Percentiles rank a stretch among this genome's conserved stretches.
Evolutionary conservation across 2,797 vertebrate genomes (phyloP).

Genomic region (Lepilemur septentrionalis): DNA sequence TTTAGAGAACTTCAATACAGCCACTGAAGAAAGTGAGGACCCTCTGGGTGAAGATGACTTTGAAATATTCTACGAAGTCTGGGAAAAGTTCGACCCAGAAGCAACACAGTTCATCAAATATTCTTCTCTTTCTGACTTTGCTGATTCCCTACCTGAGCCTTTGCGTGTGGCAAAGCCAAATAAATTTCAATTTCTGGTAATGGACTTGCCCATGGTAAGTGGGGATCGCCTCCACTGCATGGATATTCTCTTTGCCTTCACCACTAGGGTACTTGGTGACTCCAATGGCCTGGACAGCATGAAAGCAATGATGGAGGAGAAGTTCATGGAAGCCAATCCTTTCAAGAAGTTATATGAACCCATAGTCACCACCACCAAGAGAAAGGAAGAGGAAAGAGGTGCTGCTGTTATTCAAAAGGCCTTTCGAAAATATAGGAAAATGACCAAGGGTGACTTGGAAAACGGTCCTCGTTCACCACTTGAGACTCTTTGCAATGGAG

Average conservation of each 20-base stretch:
- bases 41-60: conserved; percentile 86
- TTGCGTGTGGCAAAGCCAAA: conserved; percentile 86
- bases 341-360: conserved; percentile 77
- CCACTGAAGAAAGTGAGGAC: conserved; percentile 85
- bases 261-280: conserved; percentile 83
- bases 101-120: conserved; percentile 86
- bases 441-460: background rate
- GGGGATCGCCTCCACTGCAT: conserved; percentile 86
- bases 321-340: conserved; percentile 77
- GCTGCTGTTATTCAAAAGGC: conserved; percentile 85
- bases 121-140: conserved; percentile 84
- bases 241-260: conserved; percentile 86
- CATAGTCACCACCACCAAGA: conserved; percentile 84
- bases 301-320: conserved; percentile 83
- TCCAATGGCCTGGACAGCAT: conserved; percentile 72
- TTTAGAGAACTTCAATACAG: conserved; percentile 85
- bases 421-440: conserved; percentile 78
- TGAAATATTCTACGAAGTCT: conserved; percentile 87
- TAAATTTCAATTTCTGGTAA: conserved; percentile 80
- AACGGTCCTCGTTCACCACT: background rate
- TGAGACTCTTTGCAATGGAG: conserved; percentile 57
- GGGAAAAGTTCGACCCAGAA: conserved; percentile 85
- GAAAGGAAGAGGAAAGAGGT: conserved; percentile 82
- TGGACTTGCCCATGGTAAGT: conserved; percentile 86
- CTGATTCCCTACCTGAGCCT: conserved; percentile 82